phyloP scores from a whole-genome alignment of 2,888 invertebrate genomes.

The Parnassius glacialis region DNA sequence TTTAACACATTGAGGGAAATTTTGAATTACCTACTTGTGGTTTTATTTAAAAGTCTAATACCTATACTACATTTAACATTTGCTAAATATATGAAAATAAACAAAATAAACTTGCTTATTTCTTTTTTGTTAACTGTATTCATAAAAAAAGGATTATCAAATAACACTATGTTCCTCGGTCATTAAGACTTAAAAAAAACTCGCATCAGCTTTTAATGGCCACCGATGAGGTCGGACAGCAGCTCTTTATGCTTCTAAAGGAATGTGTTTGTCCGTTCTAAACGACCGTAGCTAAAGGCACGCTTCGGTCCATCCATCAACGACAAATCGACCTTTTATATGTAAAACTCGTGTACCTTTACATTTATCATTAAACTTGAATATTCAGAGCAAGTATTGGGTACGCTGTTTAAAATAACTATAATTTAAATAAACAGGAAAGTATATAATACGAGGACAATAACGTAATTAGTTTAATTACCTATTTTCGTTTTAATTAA shows the following conservation, averaged over 20 bases:
- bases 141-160: background rate
- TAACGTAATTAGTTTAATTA: background rate
- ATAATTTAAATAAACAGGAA: conserved; percentile 18
- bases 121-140: too few species aligned
- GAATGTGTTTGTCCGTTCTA: conserved; percentile 33
- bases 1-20: too few species aligned
- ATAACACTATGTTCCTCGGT: conserved; percentile 11
- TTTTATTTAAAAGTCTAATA: too few species aligned
- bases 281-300: conserved; percentile 37
- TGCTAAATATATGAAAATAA: too few species aligned
- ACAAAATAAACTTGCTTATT: too few species aligned
- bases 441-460: conserved; percentile 3
- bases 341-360: conserved; percentile 6
- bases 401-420: background rate
- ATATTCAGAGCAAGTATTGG: conserved; percentile 8
- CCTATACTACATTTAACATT: too few species aligned
- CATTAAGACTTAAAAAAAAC: conserved; percentile 18
- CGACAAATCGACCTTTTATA: conserved; percentile 36
- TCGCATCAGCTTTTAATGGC: conserved; percentile 21
- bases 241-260: conserved; percentile 33
- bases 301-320: conserved; percentile 42
- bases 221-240: conserved; percentile 31
- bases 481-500: too few species aligned
- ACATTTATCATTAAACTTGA: conserved; percentile 11
- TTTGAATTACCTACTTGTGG: too few species aligned